Percentiles rank a stretch among this genome's conserved stretches.
Conservation (phyloP, 2,888 invertebrate genomes). For the Eristalinus sepulchralis region DNA sequence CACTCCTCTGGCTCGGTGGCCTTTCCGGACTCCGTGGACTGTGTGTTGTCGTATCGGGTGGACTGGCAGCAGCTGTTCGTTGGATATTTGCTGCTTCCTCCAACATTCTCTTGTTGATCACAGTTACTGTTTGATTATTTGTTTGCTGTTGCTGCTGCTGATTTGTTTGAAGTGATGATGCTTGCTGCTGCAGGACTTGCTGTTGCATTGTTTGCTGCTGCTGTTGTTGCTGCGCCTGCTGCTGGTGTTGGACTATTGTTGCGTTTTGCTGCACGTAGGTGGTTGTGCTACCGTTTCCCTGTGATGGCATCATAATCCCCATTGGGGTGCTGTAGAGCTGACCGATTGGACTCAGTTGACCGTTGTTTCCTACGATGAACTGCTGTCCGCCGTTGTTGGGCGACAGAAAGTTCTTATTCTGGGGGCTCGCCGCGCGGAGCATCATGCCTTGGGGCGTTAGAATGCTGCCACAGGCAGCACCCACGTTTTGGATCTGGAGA, state of each 20-base stretch:
- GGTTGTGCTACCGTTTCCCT: constrained; percentile 82
- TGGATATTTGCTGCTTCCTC: constrained; percentile 73
- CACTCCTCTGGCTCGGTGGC: constrained; percentile 80
- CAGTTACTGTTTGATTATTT: constrained; percentile 72
- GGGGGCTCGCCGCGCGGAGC: constrained; percentile 87
- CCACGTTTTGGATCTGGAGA: constrained; percentile 89
- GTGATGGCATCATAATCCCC: constrained; percentile 80
- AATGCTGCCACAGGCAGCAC: constrained; percentile 84
- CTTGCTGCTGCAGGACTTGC: constrained; percentile 85
- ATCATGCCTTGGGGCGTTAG: constrained; percentile 88
- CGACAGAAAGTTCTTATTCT: constrained; percentile 88
- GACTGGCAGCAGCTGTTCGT: constrained; percentile 83
- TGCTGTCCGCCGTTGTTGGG: constrained; percentile 86
- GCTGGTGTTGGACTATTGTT: constrained; percentile 91
- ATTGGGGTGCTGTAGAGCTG: constrained; percentile 80
- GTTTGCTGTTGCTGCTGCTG: constrained; percentile 73
- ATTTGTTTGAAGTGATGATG: constrained; percentile 82
- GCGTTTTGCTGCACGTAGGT: constrained; percentile 93
- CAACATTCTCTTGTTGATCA: constrained; percentile 75
- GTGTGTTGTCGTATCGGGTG: constrained; percentile 92
- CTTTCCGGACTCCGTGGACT: constrained; percentile 86
- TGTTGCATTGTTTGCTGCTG: constrained; percentile 74
- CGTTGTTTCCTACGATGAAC: constrained; percentile 89
- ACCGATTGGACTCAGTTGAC: constrained; percentile 88
- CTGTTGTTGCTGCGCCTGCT: constrained; percentile 83